Conservation (phyloP, 2,797 vertebrate species). For the Pristis pectinata region DNA sequence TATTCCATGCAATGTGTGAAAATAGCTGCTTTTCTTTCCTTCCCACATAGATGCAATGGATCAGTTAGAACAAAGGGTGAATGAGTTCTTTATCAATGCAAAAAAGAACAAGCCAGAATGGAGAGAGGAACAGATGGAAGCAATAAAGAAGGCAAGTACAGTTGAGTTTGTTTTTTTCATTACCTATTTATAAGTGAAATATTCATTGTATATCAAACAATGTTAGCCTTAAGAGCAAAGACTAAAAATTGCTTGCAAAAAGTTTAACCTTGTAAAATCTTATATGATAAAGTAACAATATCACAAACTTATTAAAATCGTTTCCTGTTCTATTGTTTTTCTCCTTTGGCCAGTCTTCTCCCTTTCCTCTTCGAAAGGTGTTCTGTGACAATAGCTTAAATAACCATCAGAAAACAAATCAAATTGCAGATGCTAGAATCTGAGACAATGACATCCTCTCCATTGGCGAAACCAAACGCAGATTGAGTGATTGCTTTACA, state of each 20-base stretch:
- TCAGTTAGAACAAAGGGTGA: constrained; percentile 94
- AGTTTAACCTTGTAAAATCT: neutral
- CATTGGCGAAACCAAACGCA: no score
- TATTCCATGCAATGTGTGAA: neutral
- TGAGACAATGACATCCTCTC: no score
- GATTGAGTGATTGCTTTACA: no score
- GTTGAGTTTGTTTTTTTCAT: neutral
- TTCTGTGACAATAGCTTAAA: neutral
- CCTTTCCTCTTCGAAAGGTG: neutral
- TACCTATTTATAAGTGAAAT: neutral
- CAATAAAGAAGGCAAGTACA: constrained; percentile 86
- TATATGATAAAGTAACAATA: no score
- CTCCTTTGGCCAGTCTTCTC: neutral
- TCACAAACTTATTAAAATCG: neutral
- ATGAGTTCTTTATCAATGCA: constrained; percentile 93
- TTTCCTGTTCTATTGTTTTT: neutral
- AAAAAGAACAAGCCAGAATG: constrained; percentile 99
- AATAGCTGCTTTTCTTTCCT: neutral
- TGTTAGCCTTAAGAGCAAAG: neutral
- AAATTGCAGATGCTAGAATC: no score
- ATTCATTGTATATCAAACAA: neutral
- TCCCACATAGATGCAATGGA: constrained; percentile 83
- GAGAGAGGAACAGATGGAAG: constrained; percentile 97
- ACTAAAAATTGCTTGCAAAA: neutral
- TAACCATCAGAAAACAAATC: neutral